Base-by-base conservation (phyloP, 2,113 vertebrate genomes). In the Salvelinus fontinalis region DNA sequence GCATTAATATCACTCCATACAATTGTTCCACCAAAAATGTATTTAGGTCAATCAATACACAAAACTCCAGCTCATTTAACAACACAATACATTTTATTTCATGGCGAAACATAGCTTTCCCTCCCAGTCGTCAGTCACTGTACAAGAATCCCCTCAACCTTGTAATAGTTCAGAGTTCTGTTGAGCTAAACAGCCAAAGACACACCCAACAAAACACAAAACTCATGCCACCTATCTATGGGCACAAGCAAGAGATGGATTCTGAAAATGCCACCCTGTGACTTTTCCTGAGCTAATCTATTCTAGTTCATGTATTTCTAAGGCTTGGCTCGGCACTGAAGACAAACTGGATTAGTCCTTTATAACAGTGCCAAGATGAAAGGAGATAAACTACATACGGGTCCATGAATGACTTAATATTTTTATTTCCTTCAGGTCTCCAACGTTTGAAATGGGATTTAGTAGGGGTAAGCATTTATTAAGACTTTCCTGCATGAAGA, bases 331-430 rank as follows among this genome's bases (percentile, higher is more conserved):
- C 73, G 16, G 51, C 72, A n/a, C 75, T 78, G 84, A 87, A 91
- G 86, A 91, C 90, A 86, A 90, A 86, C 83, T 65, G 88, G 89
- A 90, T 91, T 90, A 91, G 86, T 84, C 78, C 88, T 82, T 86
- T 87, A 83, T 60, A 85, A 85, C 75, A 67, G 85, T 88, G 83
- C 83, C 78, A 76, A 91, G 90, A 91, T 91, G 87, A 92, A 92
- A 91, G 88, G 79, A 87, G 88, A 90, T 92, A 90, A 91, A 89
- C 83, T 88, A 90, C 85, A 88, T 85, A 79, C 62, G 81, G 78
- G 64, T 87, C 89, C 87, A 89, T 87, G 87, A 89, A 91, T 89
- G 81, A 89, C 85, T 89, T 91, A 89, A 89, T 91, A 90, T 90
- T 90, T 92, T 90, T 91, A 89, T 92, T 90, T 92, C 78, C 78